phyloP scores from a whole-genome alignment of 2,888 invertebrate species.

The Shargacucullia verbasci region DNA sequence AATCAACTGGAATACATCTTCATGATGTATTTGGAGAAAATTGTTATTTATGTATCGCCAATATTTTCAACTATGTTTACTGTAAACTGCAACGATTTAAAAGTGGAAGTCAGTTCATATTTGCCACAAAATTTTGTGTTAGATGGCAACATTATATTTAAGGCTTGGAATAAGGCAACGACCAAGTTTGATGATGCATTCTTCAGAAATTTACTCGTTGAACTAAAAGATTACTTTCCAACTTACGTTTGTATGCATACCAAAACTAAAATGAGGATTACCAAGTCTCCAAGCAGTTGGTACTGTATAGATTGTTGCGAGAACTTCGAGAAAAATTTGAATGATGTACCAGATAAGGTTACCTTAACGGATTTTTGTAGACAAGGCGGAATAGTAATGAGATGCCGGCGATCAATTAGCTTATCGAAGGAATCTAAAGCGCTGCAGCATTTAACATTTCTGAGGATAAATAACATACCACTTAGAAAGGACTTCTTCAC shows the following conservation, averaged over 20 bases:
- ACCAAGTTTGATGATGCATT: constrained; percentile 61
- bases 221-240: constrained; percentile 66
- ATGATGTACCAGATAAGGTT: constrained; percentile 59
- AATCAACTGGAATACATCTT: constrained; percentile 65
- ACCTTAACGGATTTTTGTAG: constrained; percentile 67
- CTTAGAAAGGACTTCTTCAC: constrained; percentile 60
- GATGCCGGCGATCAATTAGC: constrained; percentile 53
- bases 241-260: constrained; percentile 65
- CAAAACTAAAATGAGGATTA: constrained; percentile 55
- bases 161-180: constrained; percentile 64
- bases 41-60: constrained; percentile 64
- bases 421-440: constrained; percentile 50
- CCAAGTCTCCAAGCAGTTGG: constrained; percentile 60
- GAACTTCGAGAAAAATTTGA: constrained; percentile 56
- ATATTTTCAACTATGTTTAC: constrained; percentile 56
- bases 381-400: constrained; percentile 53
- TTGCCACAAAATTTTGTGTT: constrained; percentile 63
- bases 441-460: constrained; percentile 58
- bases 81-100: constrained; percentile 57
- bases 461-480: constrained; percentile 63
- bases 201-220: constrained; percentile 50
- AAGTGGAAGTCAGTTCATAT: constrained; percentile 50
- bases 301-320: constrained; percentile 66
- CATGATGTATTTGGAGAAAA: constrained; percentile 65
- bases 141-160: constrained; percentile 67